phyloP scores from a whole-genome alignment of 2,797 vertebrate genomes.

The Etheostoma nigrum region DNA sequence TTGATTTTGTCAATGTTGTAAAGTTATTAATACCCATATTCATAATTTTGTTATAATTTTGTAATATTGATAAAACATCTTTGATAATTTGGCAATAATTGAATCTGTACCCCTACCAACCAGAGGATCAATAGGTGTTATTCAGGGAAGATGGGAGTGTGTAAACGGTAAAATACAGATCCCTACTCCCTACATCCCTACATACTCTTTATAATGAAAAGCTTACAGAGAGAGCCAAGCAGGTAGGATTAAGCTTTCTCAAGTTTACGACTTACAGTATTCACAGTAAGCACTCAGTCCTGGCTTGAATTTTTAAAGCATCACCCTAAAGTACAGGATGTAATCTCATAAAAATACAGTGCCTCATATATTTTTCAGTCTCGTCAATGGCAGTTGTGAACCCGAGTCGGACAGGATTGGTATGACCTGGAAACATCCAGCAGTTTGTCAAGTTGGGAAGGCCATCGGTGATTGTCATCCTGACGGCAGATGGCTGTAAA shows the following conservation, averaged over 20 bases:
- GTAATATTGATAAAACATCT: too few species aligned
- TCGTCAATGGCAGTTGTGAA: constrained; percentile 21
- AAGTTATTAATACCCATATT: too few species aligned
- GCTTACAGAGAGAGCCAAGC: constrained; percentile 35
- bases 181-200: constrained; percentile 58
- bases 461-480: constrained; percentile 17
- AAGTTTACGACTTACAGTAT: constrained; percentile 51
- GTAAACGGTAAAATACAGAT: constrained; percentile 13
- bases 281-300: constrained; percentile 6
- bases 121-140: constrained; percentile 54
- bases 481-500: constrained; percentile 20
- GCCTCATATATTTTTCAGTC: background rate
- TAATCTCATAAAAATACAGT: constrained; percentile 48
- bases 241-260: constrained; percentile 55
- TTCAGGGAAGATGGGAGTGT: constrained; percentile 32
- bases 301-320: constrained; percentile 41
- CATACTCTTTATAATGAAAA: constrained; percentile 56
- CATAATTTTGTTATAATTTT: too few species aligned
- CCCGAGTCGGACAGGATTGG: constrained; percentile 19
- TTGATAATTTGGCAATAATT: too few species aligned
- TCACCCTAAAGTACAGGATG: constrained; percentile 33
- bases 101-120: too few species aligned
- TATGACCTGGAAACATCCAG: constrained; percentile 26
- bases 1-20: too few species aligned
- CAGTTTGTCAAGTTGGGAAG: constrained; percentile 29